These are phyloP conservation scores for Lucinisca nassula DNA, from an alignment of 2,888 invertebrate genomes.

Conservation along the genomic window DNA sequence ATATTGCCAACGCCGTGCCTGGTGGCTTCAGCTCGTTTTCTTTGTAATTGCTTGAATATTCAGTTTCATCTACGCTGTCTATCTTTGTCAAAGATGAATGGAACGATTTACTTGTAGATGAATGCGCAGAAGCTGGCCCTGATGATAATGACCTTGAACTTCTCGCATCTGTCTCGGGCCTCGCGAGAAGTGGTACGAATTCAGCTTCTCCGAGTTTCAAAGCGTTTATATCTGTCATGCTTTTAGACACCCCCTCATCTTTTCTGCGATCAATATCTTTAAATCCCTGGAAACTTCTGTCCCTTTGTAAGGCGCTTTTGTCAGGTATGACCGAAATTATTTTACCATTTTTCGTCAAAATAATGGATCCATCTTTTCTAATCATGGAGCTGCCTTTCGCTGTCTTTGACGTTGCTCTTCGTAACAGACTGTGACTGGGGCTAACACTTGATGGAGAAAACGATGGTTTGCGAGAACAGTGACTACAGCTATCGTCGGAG, in stretches of 20 bases:
- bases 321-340: constrained; percentile 80
- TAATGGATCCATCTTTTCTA: constrained; percentile 79
- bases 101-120: background rate
- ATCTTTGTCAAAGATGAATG: constrained; percentile 68
- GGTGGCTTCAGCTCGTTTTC: constrained; percentile 25
- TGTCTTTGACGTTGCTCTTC: constrained; percentile 73
- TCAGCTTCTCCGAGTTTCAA: constrained; percentile 26
- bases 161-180: background rate
- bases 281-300: constrained; percentile 60
- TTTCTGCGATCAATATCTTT: constrained; percentile 14
- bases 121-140: background rate
- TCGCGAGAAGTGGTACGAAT: constrained; percentile 41
- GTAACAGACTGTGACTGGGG: constrained; percentile 67
- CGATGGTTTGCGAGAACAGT: constrained; percentile 33
- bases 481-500: constrained; percentile 57
- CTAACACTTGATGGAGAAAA: constrained; percentile 19
- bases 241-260: constrained; percentile 53
- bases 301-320: constrained; percentile 47
- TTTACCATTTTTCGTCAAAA: constrained; percentile 83
- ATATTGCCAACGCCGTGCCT: background rate
- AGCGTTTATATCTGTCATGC: constrained; percentile 53
- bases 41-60: constrained; percentile 1
- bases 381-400: constrained; percentile 80
- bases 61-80: constrained; percentile 65
- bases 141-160: background rate